Conservation (phyloP, 2,113 vertebrate genomes). For the Solenodon paradoxus region DNA sequence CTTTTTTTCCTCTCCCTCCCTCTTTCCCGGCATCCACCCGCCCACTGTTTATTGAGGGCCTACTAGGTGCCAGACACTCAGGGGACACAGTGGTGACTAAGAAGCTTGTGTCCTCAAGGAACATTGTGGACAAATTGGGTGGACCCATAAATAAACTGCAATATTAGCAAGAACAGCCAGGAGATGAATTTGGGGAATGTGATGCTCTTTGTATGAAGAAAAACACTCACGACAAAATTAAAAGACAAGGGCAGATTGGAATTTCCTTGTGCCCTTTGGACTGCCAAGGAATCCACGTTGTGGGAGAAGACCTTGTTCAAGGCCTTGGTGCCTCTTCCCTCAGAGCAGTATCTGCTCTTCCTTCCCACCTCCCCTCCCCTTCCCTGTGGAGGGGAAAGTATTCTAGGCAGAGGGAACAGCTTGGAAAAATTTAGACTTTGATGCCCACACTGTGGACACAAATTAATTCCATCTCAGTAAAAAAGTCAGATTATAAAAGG, state of each 20-base stretch:
- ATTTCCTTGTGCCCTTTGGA: not conserved
- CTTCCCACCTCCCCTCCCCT: too few relatives aligned
- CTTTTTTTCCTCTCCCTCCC: not conserved
- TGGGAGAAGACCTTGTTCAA: accelerated
- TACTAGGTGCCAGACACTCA: not conserved
- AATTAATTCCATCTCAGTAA: not conserved
- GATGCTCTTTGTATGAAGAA: not conserved
- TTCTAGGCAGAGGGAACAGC: not conserved
- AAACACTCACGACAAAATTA: not conserved
- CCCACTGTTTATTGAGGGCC: not conserved
- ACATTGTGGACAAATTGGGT: not conserved
- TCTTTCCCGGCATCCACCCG: too few relatives aligned
- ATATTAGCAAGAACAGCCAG: not conserved
- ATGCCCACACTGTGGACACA: not conserved
- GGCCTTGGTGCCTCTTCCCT: not conserved
- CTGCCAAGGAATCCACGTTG: not conserved
- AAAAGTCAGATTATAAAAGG: not conserved
- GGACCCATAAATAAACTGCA: not conserved
- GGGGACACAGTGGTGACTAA: not conserved
- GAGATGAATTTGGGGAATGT: not conserved
- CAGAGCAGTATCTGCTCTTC: not conserved
- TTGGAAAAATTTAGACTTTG: not conserved
- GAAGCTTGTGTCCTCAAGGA: not conserved
- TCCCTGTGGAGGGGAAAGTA: not conserved
- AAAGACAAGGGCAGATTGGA: not conserved